Evolutionary conservation across 2,113 vertebrate genomes (phyloP), one percentile per base, ranked within the genome.

Genomic region (Atrichornis clamosus): DNA sequence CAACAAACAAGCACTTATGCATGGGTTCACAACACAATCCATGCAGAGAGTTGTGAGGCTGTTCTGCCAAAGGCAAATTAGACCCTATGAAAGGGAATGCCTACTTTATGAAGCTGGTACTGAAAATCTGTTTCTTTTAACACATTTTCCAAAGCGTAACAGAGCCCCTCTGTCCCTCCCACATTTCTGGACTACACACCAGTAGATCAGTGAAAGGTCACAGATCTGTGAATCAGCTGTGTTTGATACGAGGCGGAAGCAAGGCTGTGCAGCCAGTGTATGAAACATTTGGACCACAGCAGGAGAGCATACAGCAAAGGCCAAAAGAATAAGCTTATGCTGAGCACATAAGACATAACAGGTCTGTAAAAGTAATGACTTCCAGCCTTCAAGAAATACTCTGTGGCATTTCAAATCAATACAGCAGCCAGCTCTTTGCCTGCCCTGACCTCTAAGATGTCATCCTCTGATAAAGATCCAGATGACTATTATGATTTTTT

Each of bases 301-400:
- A 93, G 90, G 92, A 93, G 55, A 90, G 85, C 59, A 18, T 19
- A 46, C 41, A 88, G 83, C 6, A 2, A 92, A 82, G 94, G 95
- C 95, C 95, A 95, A 46, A 83, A 76, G 92, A 93, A 58, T 86
- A 93, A 93, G 82, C 79, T 90, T 93, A 85, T 17, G 79, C 85
- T 94, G 78, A 97, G 92, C 85, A 85, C 85, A 80, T 83, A 93
- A 97, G 94, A 93, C 92, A 96, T 77, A 93, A 93, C 90, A 90
- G 94, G 79, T 92, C 95, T 90, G 94, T 86, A 86, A 93, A 91
- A 94, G 85, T 78, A 95, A 95, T 74, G 94, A 91, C 79, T 97
- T 92, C 90, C 93, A 95, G 87, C 90, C 92, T 95, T 90, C 79
- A 70, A 88, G 67, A 92, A 96, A 91, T 49, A 88, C 68, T 80